phyloP scores from a whole-genome alignment of 2,113 vertebrate genomes.

The Sclerurus mexicanus region DNA sequence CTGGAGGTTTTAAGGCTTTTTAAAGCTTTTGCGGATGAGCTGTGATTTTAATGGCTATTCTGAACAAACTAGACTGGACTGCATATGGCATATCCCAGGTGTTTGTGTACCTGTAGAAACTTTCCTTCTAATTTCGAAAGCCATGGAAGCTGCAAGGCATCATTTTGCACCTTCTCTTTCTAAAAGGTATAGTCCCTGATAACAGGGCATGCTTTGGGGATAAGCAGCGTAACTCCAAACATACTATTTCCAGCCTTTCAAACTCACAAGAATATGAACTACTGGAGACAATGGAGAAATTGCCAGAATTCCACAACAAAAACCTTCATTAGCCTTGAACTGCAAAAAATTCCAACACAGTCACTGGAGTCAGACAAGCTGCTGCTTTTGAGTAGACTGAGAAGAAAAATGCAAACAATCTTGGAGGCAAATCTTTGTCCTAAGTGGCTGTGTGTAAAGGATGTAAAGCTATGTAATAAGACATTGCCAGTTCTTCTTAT shows the following conservation, averaged over 20 bases:
- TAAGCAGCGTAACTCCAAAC: not conserved
- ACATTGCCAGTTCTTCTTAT: not conserved
- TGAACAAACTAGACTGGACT: not conserved
- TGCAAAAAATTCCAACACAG: not conserved
- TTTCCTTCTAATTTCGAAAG: not conserved
- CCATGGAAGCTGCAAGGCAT: not conserved
- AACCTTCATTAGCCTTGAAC: slow-evolving; percentile 23
- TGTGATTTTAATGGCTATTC: not conserved
- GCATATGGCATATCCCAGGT: not conserved
- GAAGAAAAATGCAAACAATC: slow-evolving; percentile 23
- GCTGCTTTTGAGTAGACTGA: slow-evolving; percentile 15
- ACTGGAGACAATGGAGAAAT: not conserved
- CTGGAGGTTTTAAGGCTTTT: not conserved
- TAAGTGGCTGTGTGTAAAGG: not conserved
- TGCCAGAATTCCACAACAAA: slow-evolving; percentile 39
- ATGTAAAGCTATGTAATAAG: not conserved
- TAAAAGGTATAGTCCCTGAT: not conserved
- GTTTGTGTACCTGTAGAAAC: not conserved
- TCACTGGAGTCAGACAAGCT: not conserved
- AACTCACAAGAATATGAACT: not conserved
- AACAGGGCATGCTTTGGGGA: not conserved
- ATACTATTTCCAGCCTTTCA: not conserved
- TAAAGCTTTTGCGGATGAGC: not conserved
- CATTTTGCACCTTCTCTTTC: not conserved
- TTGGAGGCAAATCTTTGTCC: not conserved